A percentile compares a stretch with the other conserved stretches of the same genome.
phyloP scores from a whole-genome alignment of 2,888 invertebrate genomes.

The Melikaiella ostensackeni region DNA sequence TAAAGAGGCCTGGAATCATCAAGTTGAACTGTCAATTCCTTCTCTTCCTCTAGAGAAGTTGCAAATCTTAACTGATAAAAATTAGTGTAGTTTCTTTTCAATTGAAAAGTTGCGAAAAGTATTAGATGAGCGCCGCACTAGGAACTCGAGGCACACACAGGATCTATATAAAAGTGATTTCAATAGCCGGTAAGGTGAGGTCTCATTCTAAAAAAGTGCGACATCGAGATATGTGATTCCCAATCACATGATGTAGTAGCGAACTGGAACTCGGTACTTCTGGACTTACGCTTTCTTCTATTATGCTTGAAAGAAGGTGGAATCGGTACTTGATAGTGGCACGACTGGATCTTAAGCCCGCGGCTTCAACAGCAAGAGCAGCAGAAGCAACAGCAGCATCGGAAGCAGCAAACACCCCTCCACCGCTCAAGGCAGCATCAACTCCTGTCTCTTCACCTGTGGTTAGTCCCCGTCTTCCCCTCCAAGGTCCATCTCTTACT shows the following conservation, averaged over 20 bases:
- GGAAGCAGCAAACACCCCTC: constrained; percentile 57
- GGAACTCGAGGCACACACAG: no score
- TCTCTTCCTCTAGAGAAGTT: neutral
- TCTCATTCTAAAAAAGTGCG: neutral
- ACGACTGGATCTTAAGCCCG: constrained; percentile 33
- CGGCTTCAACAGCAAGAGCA: constrained; percentile 42
- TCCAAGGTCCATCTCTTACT: constrained; percentile 40
- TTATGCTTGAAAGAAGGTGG: constrained; percentile 7
- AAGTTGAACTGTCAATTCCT: constrained; percentile 55
- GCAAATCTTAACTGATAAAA: neutral
- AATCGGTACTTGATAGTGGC: constrained; percentile 40
- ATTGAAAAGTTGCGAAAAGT: no score
- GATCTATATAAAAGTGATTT: constrained; percentile 3
- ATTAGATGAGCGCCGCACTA: no score
- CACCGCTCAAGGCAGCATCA: constrained; percentile 50
- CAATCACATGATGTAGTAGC: neutral
- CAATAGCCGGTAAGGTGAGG: constrained; percentile 20
- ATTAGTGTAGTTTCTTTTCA: neutral
- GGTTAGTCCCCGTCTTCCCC: constrained; percentile 50
- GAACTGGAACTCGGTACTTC: constrained; percentile 5
- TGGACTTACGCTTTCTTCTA: constrained; percentile 38
- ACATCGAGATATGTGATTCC: neutral
- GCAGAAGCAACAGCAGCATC: constrained; percentile 56
- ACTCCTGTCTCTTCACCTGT: constrained; percentile 53
- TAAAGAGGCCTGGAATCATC: constrained; percentile 56